These are phyloP conservation scores for Nettapus auritus DNA, from an alignment of 2,113 vertebrate species.

Conservation along the genomic window DNA sequence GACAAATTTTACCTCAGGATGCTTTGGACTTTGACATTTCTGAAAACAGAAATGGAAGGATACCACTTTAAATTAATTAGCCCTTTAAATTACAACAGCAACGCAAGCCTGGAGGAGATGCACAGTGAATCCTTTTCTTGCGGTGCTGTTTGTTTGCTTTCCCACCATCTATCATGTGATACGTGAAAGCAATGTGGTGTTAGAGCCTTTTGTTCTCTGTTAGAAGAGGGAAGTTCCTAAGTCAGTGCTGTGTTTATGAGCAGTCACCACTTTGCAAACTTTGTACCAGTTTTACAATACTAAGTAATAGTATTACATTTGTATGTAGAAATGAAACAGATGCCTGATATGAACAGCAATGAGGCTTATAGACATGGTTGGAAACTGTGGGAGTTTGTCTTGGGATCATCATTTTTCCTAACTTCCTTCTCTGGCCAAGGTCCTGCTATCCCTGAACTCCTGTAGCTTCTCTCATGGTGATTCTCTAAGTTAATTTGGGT, in stretches of 20 bases:
- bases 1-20: not conserved
- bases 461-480: not conserved
- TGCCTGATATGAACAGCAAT: not conserved
- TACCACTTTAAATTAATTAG: constrained; percentile 29
- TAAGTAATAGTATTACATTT: not conserved
- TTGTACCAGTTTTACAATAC: not conserved
- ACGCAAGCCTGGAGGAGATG: not conserved
- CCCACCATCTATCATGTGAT: not conserved
- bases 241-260: not conserved
- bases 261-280: not conserved
- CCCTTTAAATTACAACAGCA: constrained; percentile 11
- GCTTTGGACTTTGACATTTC: not conserved
- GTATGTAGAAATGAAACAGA: not conserved
- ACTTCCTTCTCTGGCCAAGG: not conserved
- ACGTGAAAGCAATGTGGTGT: not conserved
- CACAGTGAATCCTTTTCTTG: not conserved
- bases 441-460: not conserved
- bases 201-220: not conserved
- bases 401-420: not conserved
- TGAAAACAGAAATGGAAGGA: not conserved
- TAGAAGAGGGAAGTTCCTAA: not conserved
- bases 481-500: not conserved
- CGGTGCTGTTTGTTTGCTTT: not conserved
- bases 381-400: not conserved
- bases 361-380: fast-evolving